Percentiles rank a stretch among this genome's conserved stretches.
Conservation (phyloP, 2,797 vertebrate species). For the Urocyon cinereoargenteus region DNA sequence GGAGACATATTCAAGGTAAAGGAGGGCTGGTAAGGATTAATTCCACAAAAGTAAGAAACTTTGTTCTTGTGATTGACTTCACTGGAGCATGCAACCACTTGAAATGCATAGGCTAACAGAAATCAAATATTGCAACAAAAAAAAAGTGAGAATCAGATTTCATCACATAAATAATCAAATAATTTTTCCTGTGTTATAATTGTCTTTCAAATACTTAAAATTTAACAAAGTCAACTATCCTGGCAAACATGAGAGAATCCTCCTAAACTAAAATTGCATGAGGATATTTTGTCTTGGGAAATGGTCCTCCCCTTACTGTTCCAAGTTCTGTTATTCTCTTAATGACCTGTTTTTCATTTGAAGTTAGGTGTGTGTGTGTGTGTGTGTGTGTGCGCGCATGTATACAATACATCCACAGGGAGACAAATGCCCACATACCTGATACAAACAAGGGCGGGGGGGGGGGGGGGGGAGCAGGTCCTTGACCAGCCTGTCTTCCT, state of each 20-base stretch:
- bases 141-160: not conserved
- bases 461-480: constrained; percentile 16
- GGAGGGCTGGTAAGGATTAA: constrained; percentile 23
- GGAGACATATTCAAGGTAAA: constrained; percentile 55
- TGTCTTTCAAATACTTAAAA: constrained; percentile 54
- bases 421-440: constrained; percentile 75
- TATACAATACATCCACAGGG: constrained; percentile 55
- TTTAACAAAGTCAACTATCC: not conserved
- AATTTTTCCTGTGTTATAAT: constrained; percentile 18
- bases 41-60: constrained; percentile 46
- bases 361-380: constrained; percentile 40
- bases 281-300: constrained; percentile 55
- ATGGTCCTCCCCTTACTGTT: constrained; percentile 36
- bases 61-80: constrained; percentile 7
- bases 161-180: constrained; percentile 35
- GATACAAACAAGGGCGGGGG: constrained; percentile 61
- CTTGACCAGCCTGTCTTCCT: constrained; percentile 68
- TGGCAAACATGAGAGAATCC: constrained; percentile 23
- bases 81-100: not conserved
- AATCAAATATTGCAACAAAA: constrained; percentile 33
- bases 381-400: not conserved
- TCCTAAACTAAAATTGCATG: constrained; percentile 28
- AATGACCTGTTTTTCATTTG: constrained; percentile 56
- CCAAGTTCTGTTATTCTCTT: constrained; percentile 63
- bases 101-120: constrained; percentile 32